These are phyloP conservation scores for Oscheius sp. DNA, from an alignment of 2,888 invertebrate species.

Conservation along the genomic window DNA sequence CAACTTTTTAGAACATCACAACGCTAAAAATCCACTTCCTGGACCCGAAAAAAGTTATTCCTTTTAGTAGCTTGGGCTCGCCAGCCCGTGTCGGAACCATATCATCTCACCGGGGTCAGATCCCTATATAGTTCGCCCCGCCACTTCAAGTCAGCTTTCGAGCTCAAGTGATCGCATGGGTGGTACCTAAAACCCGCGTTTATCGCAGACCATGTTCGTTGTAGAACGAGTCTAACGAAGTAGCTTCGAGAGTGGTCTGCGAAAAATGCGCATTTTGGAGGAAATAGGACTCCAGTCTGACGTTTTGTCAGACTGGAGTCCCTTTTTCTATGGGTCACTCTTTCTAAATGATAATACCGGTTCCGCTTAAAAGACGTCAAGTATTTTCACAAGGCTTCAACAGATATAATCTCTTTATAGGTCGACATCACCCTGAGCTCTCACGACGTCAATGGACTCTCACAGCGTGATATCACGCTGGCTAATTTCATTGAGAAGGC, in stretches of 20 bases:
- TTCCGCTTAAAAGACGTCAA: neutral
- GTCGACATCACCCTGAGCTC: conserved; percentile 74
- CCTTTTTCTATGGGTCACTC: neutral
- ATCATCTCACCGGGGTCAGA: too few species aligned
- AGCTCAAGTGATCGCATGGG: too few species aligned
- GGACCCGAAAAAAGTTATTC: too few species aligned
- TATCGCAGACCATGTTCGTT: neutral
- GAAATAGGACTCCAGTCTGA: neutral
- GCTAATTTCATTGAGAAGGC: conserved; percentile 72
- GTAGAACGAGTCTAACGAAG: neutral
- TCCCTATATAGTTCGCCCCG: too few species aligned
- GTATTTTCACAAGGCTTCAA: neutral
- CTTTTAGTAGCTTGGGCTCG: too few species aligned
- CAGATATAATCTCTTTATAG: conserved; percentile 29
- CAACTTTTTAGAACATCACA: too few species aligned
- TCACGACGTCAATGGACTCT: conserved; percentile 82
- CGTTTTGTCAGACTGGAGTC: neutral
- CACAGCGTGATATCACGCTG: conserved; percentile 68
- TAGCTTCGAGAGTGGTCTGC: too few species aligned
- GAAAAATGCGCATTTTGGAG: neutral
- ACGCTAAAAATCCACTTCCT: too few species aligned
- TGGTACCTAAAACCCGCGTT: neutral
- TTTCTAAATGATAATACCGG: neutral
- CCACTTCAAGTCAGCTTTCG: too few species aligned
- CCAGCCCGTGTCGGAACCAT: too few species aligned